Percentiles rank a stretch among this genome's conserved stretches.
These are phyloP conservation scores for Drosophila multiciliata DNA, from an alignment of 2,888 invertebrate genomes.

Conservation along the genomic window DNA sequence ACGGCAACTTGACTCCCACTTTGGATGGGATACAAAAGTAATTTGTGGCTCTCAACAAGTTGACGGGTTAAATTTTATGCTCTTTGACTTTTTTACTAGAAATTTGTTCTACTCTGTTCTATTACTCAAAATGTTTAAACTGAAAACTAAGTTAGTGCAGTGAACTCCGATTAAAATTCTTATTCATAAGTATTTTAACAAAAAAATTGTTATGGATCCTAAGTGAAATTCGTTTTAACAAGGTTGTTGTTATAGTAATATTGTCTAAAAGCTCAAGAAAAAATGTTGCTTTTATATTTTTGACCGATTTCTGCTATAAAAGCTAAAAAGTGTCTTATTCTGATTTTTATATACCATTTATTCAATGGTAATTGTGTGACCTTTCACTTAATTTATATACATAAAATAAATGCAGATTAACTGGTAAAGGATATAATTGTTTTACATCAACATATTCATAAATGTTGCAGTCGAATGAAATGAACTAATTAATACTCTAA, in stretches of 20 bases:
- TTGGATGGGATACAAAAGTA: not conserved
- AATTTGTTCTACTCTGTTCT: not conserved
- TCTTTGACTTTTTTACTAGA: not conserved
- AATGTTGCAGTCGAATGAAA: not conserved
- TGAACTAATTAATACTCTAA: not conserved
- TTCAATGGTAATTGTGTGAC: not conserved
- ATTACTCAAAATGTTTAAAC: not conserved
- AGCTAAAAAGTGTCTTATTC: not conserved
- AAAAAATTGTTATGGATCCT: not conserved
- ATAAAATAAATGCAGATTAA: not conserved
- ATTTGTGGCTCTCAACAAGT: not conserved
- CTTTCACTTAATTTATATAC: not conserved
- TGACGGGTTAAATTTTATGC: not conserved
- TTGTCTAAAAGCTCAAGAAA: not conserved
- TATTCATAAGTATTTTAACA: not conserved
- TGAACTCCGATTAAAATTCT: not conserved
- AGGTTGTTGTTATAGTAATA: not conserved
- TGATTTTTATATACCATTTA: not conserved
- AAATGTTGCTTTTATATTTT: not conserved
- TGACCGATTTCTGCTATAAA: not conserved
- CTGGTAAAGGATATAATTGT: not conserved
- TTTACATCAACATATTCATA: not conserved
- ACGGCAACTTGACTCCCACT: not conserved
- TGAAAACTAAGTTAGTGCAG: not conserved
- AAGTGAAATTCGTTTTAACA: not conserved